Conservation (phyloP, 2,113 vertebrate genomes). For the Rhadina sibilatrix region DNA sequence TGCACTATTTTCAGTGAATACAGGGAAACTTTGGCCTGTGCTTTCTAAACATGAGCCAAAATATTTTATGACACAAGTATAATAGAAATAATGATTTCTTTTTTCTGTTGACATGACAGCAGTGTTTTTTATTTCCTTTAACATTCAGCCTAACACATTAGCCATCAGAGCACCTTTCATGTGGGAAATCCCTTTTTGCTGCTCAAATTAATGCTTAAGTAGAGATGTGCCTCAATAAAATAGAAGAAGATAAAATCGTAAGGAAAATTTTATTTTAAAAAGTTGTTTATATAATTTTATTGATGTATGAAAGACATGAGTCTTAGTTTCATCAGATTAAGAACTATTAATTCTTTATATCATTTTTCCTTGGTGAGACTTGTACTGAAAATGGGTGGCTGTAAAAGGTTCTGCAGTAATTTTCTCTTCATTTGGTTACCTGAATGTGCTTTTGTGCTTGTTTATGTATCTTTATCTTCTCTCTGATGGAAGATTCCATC, state of each 20-base stretch:
- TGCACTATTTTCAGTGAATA: not conserved
- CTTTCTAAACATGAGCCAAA: not conserved
- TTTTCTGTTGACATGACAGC: not conserved
- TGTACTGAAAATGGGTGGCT: not conserved
- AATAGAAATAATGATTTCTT: not conserved
- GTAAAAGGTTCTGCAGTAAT: not conserved
- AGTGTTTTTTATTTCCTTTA: not conserved
- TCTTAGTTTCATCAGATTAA: not conserved
- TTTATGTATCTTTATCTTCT: not conserved
- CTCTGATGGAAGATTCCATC: not conserved
- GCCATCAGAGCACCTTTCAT: not conserved
- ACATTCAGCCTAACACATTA: not conserved
- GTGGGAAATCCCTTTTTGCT: not conserved
- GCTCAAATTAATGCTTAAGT: not conserved
- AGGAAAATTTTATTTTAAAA: not conserved
- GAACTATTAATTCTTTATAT: not conserved
- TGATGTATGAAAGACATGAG: not conserved
- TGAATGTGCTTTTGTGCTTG: not conserved
- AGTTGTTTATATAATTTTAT: not conserved
- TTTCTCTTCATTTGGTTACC: not conserved
- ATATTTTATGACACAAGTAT: not conserved
- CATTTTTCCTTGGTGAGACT: not conserved
- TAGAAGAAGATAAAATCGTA: not conserved
- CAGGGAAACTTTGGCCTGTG: not conserved
- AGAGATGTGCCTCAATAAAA: not conserved